phyloP scores from a whole-genome alignment of 2,113 vertebrate genomes.

The Nesospiza acunhae region DNA sequence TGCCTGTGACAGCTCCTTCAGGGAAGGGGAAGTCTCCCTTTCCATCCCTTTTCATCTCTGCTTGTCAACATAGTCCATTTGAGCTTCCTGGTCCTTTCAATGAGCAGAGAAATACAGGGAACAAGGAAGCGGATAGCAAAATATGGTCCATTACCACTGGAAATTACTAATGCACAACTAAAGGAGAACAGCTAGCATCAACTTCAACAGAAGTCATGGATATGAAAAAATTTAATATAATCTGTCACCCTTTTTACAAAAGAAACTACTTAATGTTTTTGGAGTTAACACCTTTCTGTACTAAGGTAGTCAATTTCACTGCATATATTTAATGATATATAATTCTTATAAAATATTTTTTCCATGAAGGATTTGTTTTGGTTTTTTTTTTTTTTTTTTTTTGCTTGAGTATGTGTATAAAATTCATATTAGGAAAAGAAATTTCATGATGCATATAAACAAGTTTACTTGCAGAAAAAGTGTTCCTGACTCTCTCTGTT shows the following conservation, averaged over 20 bases:
- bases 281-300: background rate
- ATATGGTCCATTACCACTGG: background rate
- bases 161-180: background rate
- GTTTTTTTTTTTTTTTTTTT: background rate
- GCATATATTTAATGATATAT: background rate
- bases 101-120: background rate
- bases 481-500: background rate
- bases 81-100: background rate
- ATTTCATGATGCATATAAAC: background rate
- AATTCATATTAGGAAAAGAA: background rate
- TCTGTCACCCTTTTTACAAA: background rate
- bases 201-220: background rate
- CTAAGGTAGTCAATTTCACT: background rate
- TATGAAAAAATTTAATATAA: too few species aligned
- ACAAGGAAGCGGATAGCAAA: background rate
- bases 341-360: background rate
- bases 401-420: background rate
- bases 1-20: accelerated
- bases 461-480: background rate
- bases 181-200: background rate
- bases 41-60: background rate
- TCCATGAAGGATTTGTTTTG: background rate
- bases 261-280: background rate
- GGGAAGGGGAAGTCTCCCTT: background rate
- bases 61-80: too few species aligned